Percentiles rank a stretch among this genome's conserved stretches.
phyloP scores from a whole-genome alignment of 2,113 vertebrate genomes.

The Grammomys surdaster region DNA sequence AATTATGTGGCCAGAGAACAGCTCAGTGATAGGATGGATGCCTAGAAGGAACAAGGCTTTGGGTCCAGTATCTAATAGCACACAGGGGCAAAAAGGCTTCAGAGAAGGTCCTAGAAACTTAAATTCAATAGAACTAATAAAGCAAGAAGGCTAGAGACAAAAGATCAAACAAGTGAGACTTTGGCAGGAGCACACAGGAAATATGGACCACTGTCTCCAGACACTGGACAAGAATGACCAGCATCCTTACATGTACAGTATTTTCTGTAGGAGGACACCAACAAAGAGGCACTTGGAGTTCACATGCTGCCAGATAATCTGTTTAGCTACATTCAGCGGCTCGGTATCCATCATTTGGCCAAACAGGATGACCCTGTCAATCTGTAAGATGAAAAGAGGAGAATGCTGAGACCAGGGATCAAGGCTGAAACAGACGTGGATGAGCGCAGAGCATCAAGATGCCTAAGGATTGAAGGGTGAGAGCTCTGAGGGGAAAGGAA shows the following conservation, averaged over 20 bases:
- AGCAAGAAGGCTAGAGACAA: neutral
- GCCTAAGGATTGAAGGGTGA: no score
- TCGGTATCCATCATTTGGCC: accelerated
- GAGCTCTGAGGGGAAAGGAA: neutral
- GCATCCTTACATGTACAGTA: conserved; percentile 21
- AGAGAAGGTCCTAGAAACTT: neutral
- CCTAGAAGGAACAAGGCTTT: neutral
- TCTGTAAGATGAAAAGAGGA: conserved; percentile 79
- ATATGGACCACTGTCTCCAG: neutral
- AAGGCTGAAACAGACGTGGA: neutral
- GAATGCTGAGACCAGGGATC: neutral
- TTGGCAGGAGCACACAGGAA: neutral
- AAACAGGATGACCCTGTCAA: conserved; percentile 89
- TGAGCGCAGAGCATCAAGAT: neutral
- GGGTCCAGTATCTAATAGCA: neutral
- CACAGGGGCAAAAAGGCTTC: neutral
- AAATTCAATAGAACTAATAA: neutral
- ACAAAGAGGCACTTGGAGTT: conserved; percentile 86
- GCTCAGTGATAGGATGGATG: neutral
- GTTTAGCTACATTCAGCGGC: accelerated
- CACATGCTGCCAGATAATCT: conserved; percentile 82
- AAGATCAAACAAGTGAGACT: neutral
- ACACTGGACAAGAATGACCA: neutral
- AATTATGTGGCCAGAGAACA: neutral
- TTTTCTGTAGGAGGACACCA: conserved; percentile 70